phyloP scores from a whole-genome alignment of 2,888 invertebrate genomes.

The Drosophila mimica region DNA sequence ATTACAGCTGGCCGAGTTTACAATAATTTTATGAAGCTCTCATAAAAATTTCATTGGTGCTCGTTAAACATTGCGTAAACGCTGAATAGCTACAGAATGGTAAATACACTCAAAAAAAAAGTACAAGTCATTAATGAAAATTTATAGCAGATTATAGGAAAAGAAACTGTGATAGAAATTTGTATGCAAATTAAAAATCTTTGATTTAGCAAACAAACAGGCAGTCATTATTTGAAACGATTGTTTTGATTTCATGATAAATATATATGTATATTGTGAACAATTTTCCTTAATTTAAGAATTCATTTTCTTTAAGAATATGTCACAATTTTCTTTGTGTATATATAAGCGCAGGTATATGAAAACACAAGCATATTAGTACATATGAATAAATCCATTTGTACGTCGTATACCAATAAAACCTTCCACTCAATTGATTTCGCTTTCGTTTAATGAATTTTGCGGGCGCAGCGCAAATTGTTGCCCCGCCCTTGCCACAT shows the following conservation, averaged over 20 bases:
- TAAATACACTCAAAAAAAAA: background rate
- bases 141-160: background rate
- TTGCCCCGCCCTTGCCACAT: constrained; percentile 31
- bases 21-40: constrained; percentile 62
- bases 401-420: constrained; percentile 36
- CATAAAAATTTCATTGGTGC: constrained; percentile 67
- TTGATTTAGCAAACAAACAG: background rate
- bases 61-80: constrained; percentile 68
- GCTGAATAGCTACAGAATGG: constrained; percentile 3
- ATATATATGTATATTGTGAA: background rate
- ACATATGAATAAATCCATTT: constrained; percentile 17
- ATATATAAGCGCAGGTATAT: background rate
- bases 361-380: constrained; percentile 10
- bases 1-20: constrained; percentile 12
- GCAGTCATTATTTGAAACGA: background rate
- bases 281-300: background rate
- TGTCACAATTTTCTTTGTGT: background rate
- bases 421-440: constrained; percentile 68
- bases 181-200: background rate
- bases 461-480: constrained; percentile 48
- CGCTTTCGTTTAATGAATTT: constrained; percentile 72
- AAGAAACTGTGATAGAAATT: background rate
- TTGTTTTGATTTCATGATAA: background rate
- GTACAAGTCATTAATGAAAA: background rate
- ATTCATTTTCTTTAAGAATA: background rate